These are phyloP conservation scores for Hepsetus odoe DNA, from an alignment of 2,113 vertebrate species.

Conservation along the genomic window DNA sequence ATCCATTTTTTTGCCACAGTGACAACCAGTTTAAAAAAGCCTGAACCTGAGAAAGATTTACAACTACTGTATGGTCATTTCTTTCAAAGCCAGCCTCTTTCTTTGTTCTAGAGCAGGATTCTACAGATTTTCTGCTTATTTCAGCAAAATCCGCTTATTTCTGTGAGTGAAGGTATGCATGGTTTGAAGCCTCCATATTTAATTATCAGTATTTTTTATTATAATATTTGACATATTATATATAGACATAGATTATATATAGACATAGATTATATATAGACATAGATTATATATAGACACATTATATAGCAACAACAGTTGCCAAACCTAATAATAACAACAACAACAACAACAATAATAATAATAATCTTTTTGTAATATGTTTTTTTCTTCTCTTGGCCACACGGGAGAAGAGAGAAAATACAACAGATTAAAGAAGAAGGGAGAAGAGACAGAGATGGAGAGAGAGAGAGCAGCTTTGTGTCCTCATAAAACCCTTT, in stretches of 20 bases:
- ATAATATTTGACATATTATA: too few species aligned
- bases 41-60: background rate
- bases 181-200: background rate
- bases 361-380: too few species aligned
- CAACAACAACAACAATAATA: too few species aligned
- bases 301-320: too few species aligned
- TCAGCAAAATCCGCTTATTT: slow-evolving; percentile 25
- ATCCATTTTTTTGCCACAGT: background rate
- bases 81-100: background rate
- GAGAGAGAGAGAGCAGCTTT: slow-evolving; percentile 4
- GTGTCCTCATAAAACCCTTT: slow-evolving; percentile 49
- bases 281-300: too few species aligned
- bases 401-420: background rate
- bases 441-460: background rate
- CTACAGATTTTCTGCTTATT: slow-evolving; percentile 26
- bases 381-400: too few species aligned
- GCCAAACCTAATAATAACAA: too few species aligned
- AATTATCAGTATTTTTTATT: background rate
- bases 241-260: too few species aligned
- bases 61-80: background rate
- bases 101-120: slow-evolving; percentile 32
- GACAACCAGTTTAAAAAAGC: background rate
- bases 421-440: background rate
- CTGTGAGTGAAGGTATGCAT: slow-evolving; percentile 11
- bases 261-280: too few species aligned